Evolutionary conservation across 2,113 vertebrate genomes (phyloP).

Genomic region (Camelus dromedarius): DNA sequence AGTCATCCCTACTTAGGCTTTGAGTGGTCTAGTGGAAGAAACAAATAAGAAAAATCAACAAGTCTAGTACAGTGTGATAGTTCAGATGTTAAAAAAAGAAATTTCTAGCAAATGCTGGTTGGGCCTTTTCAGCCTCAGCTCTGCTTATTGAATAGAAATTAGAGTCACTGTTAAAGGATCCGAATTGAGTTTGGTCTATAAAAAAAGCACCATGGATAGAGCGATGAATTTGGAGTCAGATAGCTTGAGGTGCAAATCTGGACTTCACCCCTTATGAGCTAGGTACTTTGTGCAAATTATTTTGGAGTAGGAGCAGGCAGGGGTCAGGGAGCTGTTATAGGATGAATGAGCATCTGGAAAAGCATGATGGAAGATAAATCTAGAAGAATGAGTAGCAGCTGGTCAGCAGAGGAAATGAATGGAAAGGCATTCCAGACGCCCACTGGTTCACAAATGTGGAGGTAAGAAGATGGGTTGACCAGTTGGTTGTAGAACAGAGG

Average conservation of each 20-base stretch:
- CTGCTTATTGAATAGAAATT: not conserved
- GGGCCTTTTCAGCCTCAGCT: not conserved
- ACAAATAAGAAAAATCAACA: not conserved
- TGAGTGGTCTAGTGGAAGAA: not conserved
- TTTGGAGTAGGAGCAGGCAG: not conserved
- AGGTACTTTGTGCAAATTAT: not conserved
- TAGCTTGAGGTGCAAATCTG: not conserved
- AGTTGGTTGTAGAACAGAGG: not conserved
- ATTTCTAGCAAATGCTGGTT: not conserved
- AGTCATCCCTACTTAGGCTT: not conserved
- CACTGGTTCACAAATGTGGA: not conserved
- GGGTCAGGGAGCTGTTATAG: not conserved
- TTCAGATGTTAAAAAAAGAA: not conserved
- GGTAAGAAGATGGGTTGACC: accelerated
- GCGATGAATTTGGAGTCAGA: not conserved
- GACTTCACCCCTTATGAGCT: not conserved
- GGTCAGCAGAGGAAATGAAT: not conserved
- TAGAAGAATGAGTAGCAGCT: not conserved
- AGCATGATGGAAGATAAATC: not conserved
- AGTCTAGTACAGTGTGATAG: not conserved
- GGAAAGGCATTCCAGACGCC: not conserved
- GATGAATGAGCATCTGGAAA: not conserved
- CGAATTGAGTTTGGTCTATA: not conserved
- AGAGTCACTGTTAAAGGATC: not conserved
- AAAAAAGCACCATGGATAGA: not conserved